Evolutionary conservation across 2,797 vertebrate genomes (phyloP).

Genomic region (Natrix natrix): DNA sequence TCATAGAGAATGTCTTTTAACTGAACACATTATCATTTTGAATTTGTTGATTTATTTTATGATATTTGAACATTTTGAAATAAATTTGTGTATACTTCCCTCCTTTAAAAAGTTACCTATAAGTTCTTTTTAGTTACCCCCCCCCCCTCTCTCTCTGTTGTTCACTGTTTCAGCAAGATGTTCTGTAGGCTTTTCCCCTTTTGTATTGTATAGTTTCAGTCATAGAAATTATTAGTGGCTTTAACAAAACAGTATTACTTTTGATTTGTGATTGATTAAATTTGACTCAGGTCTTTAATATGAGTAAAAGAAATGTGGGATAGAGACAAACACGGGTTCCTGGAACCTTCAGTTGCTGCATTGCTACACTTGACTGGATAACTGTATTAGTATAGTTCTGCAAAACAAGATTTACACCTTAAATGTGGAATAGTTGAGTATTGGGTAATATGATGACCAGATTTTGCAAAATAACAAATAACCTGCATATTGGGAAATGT

Average conservation of each 20-base stretch:
- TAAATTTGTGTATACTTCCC: neutral
- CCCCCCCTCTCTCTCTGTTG: neutral
- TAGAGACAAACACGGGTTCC: neutral
- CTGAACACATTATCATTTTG: constrained; percentile 57
- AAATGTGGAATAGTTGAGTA: neutral
- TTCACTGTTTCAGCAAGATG: neutral
- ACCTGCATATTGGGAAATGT: neutral
- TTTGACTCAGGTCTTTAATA: neutral
- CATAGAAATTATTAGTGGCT: neutral
- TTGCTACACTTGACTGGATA: neutral
- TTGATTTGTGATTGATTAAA: neutral
- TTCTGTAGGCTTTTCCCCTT: neutral
- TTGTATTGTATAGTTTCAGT: neutral
- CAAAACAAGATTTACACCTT: neutral
- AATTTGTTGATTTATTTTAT: constrained; percentile 51
- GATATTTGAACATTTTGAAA: neutral
- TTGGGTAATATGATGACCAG: neutral
- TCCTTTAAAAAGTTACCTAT: neutral
- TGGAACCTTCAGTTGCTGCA: neutral
- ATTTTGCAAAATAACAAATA: neutral
- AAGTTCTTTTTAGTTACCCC: neutral
- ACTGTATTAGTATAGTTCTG: neutral
- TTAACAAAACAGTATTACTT: neutral
- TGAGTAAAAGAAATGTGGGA: neutral
- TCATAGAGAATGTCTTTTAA: constrained; percentile 62